phyloP scores from a whole-genome alignment of 2,113 vertebrate genomes.

The Odocoileus hemionus region DNA sequence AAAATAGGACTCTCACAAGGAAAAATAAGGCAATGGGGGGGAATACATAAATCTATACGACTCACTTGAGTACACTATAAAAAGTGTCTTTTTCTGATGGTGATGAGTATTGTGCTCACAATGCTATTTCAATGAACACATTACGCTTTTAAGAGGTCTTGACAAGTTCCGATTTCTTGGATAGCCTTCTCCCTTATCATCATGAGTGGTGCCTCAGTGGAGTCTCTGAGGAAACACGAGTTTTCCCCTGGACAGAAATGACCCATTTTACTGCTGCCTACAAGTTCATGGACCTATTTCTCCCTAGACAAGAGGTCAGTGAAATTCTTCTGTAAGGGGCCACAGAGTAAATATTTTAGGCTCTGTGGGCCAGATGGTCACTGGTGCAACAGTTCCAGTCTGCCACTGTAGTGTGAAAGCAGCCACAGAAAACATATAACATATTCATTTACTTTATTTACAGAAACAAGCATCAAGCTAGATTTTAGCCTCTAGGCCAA shows the following conservation, averaged over 20 bases:
- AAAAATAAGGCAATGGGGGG: not conserved
- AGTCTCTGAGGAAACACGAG: not conserved
- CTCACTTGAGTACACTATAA: not conserved
- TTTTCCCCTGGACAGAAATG: constrained; percentile 13
- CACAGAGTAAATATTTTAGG: not conserved
- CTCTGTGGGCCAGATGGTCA: not conserved
- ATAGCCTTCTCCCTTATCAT: not conserved
- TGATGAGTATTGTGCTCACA: not conserved
- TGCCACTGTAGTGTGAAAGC: not conserved
- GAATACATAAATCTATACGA: not conserved
- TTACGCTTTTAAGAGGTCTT: not conserved
- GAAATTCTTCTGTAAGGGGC: not conserved
- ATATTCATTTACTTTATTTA: not conserved
- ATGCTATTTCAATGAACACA: not conserved
- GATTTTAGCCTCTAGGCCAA: not conserved
- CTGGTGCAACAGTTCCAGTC: not conserved
- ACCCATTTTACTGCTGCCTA: not conserved
- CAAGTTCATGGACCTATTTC: not conserved
- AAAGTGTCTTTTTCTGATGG: not conserved
- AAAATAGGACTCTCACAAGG: not conserved
- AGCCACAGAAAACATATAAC: not conserved
- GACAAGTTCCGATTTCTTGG: not conserved
- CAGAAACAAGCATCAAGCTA: not conserved
- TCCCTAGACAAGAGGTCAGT: not conserved
- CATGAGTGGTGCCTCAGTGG: not conserved